Percentiles rank a stretch among this genome's conserved stretches.
Evolutionary conservation across 2,888 invertebrate genomes (phyloP).

Genomic region (Netelia fuscicornis): DNA sequence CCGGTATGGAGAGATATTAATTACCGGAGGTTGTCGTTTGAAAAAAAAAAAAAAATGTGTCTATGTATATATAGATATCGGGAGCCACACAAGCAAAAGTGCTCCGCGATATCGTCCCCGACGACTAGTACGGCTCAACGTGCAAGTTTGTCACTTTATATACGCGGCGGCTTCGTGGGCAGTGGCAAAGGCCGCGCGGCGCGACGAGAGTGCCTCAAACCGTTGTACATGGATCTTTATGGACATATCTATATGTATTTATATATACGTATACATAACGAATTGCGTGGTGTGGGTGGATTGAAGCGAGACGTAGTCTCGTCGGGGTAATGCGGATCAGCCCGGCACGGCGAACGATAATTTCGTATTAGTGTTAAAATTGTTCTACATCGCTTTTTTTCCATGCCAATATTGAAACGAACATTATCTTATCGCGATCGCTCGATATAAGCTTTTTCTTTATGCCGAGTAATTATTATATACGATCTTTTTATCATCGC

Average conservation of each 20-base stretch:
- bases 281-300: slow-evolving; percentile 6
- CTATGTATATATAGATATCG: not conserved
- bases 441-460: not conserved
- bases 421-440: not conserved
- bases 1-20: slow-evolving; percentile 32
- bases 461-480: not conserved
- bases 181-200: slow-evolving; percentile 75
- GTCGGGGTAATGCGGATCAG: not conserved
- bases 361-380: not conserved
- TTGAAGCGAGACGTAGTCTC: not conserved
- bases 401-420: not conserved
- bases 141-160: slow-evolving; percentile 83
- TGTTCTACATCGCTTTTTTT: not conserved
- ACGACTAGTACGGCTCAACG: slow-evolving; percentile 75
- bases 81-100: slow-evolving; percentile 52
- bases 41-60: not conserved
- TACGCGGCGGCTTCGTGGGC: slow-evolving; percentile 73
- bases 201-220: slow-evolving; percentile 50
- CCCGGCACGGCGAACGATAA: not conserved
- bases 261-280: slow-evolving; percentile 8
- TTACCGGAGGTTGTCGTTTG: slow-evolving; percentile 36
- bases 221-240: slow-evolving; percentile 25
- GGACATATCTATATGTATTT: slow-evolving; percentile 11
- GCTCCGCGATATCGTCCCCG: slow-evolving; percentile 65
- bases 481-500: not conserved